Base-by-base conservation (phyloP, 1,140 invertebrate species). In the Psix sp. region DNA sequence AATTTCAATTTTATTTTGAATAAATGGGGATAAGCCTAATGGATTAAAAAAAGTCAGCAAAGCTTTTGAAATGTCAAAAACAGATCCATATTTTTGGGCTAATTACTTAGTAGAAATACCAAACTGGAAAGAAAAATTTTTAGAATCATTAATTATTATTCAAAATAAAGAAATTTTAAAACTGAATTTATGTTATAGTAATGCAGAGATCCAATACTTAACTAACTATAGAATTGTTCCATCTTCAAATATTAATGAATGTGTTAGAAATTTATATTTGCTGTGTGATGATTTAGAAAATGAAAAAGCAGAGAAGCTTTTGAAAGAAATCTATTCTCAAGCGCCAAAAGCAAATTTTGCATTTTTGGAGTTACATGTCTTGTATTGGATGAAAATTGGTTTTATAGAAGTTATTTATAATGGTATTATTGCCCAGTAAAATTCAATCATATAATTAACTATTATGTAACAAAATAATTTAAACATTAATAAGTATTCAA, bases 331-430 rank as follows among this genome's bases (percentile, higher is more conserved):
- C 9, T 21, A 43, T 13, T 11, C 18, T 3, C 3, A 21, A 5
- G 16, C 10, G 1, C 1, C 1, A n/a, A 13, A 14, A 26, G 10
- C n/a, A 13, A 3, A 26, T 21, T 33, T 36, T n/a, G 18, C 36
- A 10, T 51, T 33, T 51, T 51, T 51, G 15, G 48, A 51, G 15
- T 35, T 5, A 5, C 48, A 51, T 35, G 16, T 54, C 16, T 7
- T 54, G 1, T 17, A 40, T 40, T 42, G 35, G 35, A 17, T 42
- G 3, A 16, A 26, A 17, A 26, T 21, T 24, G 17, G 16, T 13
- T 52, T 35, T 18, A 39, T 52, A 1, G 1, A 43, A 43, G 26
- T 29, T 10, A 29, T 7, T 24, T 24, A 9, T 24, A 24, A 24
- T 5, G 9, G 9, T 24, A 24, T 24, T 24, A 9, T 24, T 5